Evolutionary conservation across 2,797 vertebrate genomes (phyloP).

Genomic region (Apogon hyalosoma): DNA sequence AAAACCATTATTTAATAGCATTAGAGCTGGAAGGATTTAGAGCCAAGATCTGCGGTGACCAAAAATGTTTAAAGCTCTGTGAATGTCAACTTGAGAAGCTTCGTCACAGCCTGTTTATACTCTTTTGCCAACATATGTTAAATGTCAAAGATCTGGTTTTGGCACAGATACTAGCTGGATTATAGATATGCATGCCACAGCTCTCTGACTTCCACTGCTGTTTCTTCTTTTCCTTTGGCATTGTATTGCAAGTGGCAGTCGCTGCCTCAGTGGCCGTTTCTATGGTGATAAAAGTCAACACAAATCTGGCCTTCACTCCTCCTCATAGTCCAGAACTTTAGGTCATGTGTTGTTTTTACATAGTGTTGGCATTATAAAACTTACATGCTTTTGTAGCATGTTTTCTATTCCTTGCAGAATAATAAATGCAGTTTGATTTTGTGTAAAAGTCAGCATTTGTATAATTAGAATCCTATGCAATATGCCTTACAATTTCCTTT

Average conservation of each 20-base stretch:
- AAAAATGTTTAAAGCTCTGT: constrained; percentile 41
- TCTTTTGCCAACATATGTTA: constrained; percentile 57
- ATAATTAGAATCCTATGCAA: neutral
- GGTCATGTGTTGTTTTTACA: constrained; percentile 35
- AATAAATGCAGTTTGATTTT: constrained; percentile 3
- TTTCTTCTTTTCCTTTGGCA: constrained; percentile 52
- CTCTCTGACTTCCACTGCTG: constrained; percentile 25
- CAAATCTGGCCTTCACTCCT: constrained; percentile 59
- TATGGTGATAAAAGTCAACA: constrained; percentile 70
- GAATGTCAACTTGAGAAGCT: constrained; percentile 47
- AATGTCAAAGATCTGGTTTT: constrained; percentile 46
- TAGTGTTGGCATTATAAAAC: constrained; percentile 27
- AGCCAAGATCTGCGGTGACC: constrained; percentile 40
- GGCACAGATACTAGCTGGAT: constrained; percentile 36
- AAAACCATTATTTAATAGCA: constrained; percentile 53
- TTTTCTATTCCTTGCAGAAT: constrained; percentile 17
- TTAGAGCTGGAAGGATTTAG: constrained; percentile 49
- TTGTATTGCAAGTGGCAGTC: constrained; percentile 57
- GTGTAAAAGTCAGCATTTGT: constrained; percentile 11
- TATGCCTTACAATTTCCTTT: constrained; percentile 9
- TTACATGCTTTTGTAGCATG: constrained; percentile 18
- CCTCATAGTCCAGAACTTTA: constrained; percentile 32
- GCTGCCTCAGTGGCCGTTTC: constrained; percentile 64
- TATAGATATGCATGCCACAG: constrained; percentile 26
- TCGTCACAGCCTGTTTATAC: constrained; percentile 42